Percentiles rank a stretch among this genome's conserved stretches.
These are phyloP conservation scores for Acanthaster planci DNA, from an alignment of 35 echinoderm and acorn worm genomes.

Conservation along the genomic window DNA sequence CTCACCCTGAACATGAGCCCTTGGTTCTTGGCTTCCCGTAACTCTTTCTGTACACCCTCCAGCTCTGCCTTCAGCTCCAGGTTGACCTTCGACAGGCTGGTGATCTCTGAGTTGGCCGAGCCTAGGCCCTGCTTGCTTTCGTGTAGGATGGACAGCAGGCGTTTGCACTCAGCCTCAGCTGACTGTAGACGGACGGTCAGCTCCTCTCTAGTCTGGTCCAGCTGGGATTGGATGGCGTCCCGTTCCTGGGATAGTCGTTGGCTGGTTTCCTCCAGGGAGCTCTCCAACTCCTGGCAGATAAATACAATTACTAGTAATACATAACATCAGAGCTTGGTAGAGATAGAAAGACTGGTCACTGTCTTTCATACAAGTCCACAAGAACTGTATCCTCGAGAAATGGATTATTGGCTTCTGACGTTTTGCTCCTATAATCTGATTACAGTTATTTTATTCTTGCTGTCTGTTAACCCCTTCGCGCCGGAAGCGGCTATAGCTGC, in stretches of 20 bases:
- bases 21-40: conserved; percentile 64
- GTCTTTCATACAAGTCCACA: too few relatives aligned
- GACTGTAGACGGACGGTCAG: conserved; percentile 66
- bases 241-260: conserved; percentile 54
- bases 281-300: conserved; percentile 71
- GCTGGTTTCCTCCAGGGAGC: conserved; percentile 61
- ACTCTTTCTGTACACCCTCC: conserved; percentile 68
- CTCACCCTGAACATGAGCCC: conserved; percentile 56
- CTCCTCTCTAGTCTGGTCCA: conserved; percentile 54
- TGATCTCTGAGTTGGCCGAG: conserved; percentile 83
- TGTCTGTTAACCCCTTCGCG: too few relatives aligned
- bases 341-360: too few relatives aligned
- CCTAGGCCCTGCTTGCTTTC: conserved; percentile 86
- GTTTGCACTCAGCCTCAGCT: conserved; percentile 73
- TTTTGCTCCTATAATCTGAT: too few relatives aligned
- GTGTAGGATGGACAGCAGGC: conserved; percentile 64
- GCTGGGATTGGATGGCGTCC: conserved; percentile 54
- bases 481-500: too few relatives aligned
- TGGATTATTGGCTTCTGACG: too few relatives aligned
- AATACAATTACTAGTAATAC: not conserved
- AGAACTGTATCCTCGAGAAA: too few relatives aligned
- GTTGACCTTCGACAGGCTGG: conserved; percentile 60
- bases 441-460: too few relatives aligned
- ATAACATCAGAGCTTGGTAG: too few relatives aligned
- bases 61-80: conserved; percentile 67